These are phyloP conservation scores for Scylla paramamosain DNA, from an alignment of 1,140 invertebrate genomes.

Conservation along the genomic window DNA sequence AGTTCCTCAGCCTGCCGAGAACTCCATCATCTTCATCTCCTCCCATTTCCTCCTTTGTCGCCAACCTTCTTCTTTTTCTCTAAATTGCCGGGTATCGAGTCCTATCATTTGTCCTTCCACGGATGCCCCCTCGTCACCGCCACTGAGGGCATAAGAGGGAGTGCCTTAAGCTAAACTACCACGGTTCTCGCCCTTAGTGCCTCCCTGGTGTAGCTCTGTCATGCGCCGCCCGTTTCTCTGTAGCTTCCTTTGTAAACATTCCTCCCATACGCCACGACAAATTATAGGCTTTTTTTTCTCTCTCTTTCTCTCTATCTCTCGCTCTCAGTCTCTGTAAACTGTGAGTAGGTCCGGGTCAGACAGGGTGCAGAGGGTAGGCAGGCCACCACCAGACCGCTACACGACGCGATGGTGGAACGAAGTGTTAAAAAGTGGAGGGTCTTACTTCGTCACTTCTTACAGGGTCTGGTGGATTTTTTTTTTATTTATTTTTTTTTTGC, in stretches of 20 bases:
- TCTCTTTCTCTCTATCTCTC: not conserved
- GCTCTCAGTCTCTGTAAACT: not conserved
- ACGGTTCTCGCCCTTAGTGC: not conserved
- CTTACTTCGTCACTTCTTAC: too few relatives aligned
- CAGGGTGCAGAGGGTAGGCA: not conserved
- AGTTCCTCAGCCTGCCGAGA: not conserved
- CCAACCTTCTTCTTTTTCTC: constrained; percentile 45
- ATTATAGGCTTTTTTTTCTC: constrained; percentile 34
- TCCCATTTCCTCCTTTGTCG: constrained; percentile 54
- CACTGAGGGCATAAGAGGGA: not conserved
- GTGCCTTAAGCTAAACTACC: not conserved
- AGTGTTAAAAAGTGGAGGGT: too few relatives aligned
- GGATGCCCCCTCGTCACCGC: not conserved
- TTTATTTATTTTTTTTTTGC: too few relatives aligned
- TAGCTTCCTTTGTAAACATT: constrained; percentile 46
- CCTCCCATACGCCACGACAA: constrained; percentile 45
- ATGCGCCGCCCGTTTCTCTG: not conserved
- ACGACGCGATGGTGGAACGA: too few relatives aligned
- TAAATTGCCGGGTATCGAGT: constrained; percentile 58
- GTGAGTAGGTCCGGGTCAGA: constrained; percentile 33
- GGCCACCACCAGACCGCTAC: too few relatives aligned
- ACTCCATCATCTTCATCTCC: constrained; percentile 40
- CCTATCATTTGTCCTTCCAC: constrained; percentile 37
- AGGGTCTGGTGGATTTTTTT: too few relatives aligned
- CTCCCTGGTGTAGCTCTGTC: not conserved